A percentile compares a stretch with the other conserved stretches of the same genome.
phyloP scores from a whole-genome alignment of 2,797 vertebrate genomes.

The Petrocephalus sullivani region DNA sequence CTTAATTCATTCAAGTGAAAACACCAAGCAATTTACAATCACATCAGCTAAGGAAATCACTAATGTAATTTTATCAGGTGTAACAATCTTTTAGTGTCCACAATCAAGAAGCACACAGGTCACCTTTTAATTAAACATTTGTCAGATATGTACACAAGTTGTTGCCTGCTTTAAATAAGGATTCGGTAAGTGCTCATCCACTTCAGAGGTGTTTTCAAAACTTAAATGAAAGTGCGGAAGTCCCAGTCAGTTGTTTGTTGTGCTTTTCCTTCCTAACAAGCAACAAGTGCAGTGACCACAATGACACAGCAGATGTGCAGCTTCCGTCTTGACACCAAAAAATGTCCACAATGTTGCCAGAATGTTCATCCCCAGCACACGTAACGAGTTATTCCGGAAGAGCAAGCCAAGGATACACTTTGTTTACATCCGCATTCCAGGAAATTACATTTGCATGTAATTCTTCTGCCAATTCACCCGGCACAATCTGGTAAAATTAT shows the following conservation, averaged over 20 bases:
- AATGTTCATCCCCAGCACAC: constrained; percentile 17
- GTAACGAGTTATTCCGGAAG: constrained; percentile 7
- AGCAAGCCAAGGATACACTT: neutral
- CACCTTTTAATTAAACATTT: neutral
- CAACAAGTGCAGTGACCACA: neutral
- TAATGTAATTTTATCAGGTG: neutral
- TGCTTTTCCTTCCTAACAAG: neutral
- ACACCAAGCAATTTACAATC: neutral
- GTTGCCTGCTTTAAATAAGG: neutral
- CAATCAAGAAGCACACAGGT: neutral
- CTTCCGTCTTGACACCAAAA: neutral
- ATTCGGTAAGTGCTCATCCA: neutral
- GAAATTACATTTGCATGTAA: neutral
- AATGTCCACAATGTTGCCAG: neutral
- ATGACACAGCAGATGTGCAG: neutral
- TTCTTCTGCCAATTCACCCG: neutral
- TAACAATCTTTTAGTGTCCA: neutral
- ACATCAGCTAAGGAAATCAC: neutral
- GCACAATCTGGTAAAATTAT: neutral
- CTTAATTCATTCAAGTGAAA: neutral
- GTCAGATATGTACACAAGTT: neutral
- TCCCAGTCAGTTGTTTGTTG: neutral
- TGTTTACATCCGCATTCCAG: neutral
- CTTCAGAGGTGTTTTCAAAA: neutral
- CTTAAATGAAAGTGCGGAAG: neutral